phyloP scores from a whole-genome alignment of 2,888 invertebrate genomes.

The Tipula helvola region DNA sequence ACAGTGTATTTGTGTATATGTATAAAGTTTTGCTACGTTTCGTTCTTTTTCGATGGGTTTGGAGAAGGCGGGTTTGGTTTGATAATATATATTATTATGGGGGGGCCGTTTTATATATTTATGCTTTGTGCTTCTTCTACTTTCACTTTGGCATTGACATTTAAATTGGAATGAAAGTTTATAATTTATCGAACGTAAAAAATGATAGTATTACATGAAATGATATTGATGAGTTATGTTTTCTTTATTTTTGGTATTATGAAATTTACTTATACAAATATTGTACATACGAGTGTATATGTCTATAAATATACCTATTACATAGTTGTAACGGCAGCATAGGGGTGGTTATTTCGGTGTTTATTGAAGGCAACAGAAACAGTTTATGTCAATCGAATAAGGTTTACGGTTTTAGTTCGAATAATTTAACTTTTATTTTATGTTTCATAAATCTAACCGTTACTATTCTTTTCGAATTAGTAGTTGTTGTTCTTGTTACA shows the following conservation, averaged over 20 bases:
- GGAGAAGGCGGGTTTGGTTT: background rate
- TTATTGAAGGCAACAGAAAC: background rate
- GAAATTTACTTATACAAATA: background rate
- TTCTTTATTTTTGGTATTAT: background rate
- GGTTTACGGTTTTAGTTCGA: background rate
- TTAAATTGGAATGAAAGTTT: conserved; percentile 4
- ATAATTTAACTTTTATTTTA: background rate
- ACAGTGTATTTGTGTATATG: background rate
- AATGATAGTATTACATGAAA: background rate
- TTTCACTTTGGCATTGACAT: background rate
- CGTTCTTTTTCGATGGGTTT: background rate
- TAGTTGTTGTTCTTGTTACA: background rate
- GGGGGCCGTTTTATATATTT: background rate
- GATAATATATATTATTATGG: background rate
- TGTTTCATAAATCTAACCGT: background rate
- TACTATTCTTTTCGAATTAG: background rate
- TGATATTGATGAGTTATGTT: background rate
- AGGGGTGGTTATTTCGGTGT: background rate
- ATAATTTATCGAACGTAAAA: conserved; percentile 4
- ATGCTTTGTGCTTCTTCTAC: background rate
- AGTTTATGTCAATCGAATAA: background rate
- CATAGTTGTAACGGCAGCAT: background rate
- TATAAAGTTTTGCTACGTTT: background rate
- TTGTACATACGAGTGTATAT: too few relatives aligned
- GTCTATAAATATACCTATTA: background rate